Evolutionary conservation across 2,888 invertebrate species (phyloP).

Genomic region (Julus scandinavius): DNA sequence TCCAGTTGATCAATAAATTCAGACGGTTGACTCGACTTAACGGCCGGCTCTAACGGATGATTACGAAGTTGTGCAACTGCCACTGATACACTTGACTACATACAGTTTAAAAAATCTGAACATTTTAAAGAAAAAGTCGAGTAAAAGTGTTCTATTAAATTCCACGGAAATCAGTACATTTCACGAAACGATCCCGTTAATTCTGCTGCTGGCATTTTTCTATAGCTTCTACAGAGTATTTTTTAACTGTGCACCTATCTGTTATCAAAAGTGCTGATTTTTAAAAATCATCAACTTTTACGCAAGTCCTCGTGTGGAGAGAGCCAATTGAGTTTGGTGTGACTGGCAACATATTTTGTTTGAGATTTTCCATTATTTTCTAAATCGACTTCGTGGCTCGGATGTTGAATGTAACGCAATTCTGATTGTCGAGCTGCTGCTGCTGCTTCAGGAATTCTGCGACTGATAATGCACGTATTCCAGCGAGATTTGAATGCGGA

Average conservation of each 20-base stretch:
- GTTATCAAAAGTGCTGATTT: too few relatives aligned
- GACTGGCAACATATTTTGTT: too few relatives aligned
- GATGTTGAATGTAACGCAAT: background rate
- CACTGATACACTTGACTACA: background rate
- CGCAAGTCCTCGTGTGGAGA: too few relatives aligned
- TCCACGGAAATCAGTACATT: background rate
- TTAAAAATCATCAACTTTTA: too few relatives aligned
- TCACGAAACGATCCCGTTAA: too few relatives aligned
- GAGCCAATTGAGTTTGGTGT: background rate
- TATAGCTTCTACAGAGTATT: too few relatives aligned
- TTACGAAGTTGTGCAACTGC: background rate
- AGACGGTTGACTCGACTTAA: background rate
- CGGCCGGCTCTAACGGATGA: background rate
- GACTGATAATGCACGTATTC: slow-evolving; percentile 18
- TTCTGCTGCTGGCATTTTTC: background rate
- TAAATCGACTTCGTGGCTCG: background rate
- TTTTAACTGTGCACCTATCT: too few relatives aligned
- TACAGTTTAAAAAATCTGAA: too few relatives aligned
- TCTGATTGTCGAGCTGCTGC: background rate
- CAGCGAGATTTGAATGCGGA: background rate
- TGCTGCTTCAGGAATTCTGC: slow-evolving; percentile 18
- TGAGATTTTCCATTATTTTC: background rate
- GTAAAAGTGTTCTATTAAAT: background rate
- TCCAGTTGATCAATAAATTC: background rate
- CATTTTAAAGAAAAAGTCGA: background rate